Conservation (phyloP, 23 tunicate genomes). For the Ascidia mentula region DNA sequence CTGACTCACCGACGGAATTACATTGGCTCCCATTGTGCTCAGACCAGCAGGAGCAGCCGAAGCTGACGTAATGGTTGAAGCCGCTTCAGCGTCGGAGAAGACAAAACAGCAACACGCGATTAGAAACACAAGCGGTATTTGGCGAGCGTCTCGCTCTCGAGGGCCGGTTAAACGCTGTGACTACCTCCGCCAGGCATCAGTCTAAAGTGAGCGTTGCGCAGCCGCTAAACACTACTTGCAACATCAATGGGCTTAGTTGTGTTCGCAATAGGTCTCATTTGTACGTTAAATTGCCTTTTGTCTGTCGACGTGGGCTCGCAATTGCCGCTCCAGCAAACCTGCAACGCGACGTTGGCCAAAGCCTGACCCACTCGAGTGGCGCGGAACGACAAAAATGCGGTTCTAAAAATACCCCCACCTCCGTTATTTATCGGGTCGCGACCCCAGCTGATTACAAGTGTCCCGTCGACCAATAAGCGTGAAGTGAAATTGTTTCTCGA, state of each 20-base stretch:
- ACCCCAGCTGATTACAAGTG: background rate
- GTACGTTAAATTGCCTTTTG: background rate
- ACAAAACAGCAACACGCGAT: background rate
- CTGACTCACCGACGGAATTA: background rate
- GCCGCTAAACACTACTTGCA: slow-evolving; percentile 4
- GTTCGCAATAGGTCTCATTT: background rate
- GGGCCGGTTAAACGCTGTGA: background rate
- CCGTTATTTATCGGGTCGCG: background rate
- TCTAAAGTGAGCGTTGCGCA: background rate
- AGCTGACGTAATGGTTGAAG: background rate
- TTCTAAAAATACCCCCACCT: background rate
- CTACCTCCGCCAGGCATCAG: slow-evolving; percentile 8
- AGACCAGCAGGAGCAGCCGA: background rate
- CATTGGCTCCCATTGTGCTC: slow-evolving; percentile 3
- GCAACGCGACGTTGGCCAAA: too few species aligned
- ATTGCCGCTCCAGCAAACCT: background rate
- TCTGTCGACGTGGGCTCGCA: too few species aligned
- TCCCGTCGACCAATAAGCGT: background rate
- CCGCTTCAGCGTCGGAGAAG: background rate
- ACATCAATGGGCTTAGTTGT: background rate
- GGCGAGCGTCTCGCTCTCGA: background rate
- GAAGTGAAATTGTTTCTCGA: too few species aligned
- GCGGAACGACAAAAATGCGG: background rate
- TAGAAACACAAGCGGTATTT: background rate
- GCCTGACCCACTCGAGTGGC: background rate